Evolutionary conservation across 2,113 vertebrate species (phyloP).

Genomic region (Fukomys damarensis): DNA sequence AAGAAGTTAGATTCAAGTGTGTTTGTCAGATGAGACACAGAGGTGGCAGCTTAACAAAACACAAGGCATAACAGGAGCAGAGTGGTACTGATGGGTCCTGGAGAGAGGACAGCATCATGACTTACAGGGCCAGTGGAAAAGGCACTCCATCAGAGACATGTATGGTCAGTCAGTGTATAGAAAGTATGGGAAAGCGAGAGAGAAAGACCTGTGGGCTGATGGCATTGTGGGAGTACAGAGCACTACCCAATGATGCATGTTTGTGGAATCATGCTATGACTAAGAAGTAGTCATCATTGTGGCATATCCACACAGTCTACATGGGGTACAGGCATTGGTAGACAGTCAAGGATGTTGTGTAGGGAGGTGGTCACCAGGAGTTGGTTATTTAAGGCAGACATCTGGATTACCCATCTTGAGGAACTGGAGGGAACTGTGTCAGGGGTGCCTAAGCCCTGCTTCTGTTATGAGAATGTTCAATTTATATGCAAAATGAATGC

Average conservation of each 20-base stretch:
- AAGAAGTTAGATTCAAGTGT: background rate
- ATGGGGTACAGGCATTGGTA: no score
- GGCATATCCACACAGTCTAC: background rate
- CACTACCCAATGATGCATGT: background rate
- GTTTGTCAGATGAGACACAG: background rate
- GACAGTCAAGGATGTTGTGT: background rate
- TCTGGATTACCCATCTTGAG: background rate
- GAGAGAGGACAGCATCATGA: accelerated
- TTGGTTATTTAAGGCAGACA: background rate
- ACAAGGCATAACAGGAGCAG: background rate
- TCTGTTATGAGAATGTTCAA: background rate
- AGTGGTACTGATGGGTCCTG: background rate
- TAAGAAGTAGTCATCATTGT: background rate
- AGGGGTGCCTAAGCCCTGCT: background rate
- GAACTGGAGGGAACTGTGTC: background rate
- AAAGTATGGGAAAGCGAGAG: background rate
- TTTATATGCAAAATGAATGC: background rate
- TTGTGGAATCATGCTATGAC: no score
- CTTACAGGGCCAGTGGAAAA: background rate
- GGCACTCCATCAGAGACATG: background rate
- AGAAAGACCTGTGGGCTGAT: no score
- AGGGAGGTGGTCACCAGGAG: background rate
- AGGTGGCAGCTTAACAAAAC: background rate
- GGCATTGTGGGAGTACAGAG: background rate
- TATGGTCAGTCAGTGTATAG: background rate